These are phyloP conservation scores for Acyrthosiphon pisum DNA, from an alignment of 1,140 invertebrate genomes.

Conservation along the genomic window DNA sequence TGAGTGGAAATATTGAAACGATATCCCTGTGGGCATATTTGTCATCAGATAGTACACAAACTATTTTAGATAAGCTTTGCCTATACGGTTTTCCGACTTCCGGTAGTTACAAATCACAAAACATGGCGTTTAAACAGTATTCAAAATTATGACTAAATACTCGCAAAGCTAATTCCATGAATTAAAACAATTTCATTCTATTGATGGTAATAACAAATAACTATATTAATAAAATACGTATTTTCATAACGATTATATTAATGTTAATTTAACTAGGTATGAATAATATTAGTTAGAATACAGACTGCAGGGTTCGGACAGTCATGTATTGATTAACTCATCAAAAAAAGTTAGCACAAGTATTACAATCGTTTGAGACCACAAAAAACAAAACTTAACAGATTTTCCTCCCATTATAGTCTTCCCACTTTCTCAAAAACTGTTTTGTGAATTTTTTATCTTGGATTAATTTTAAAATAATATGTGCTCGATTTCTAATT, in stretches of 20 bases:
- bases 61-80: slow-evolving; percentile 50
- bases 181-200: background rate
- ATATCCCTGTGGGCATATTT: slow-evolving; percentile 44
- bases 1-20: slow-evolving; percentile 21
- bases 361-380: background rate
- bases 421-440: background rate
- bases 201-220: background rate
- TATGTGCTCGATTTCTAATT: background rate
- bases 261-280: background rate
- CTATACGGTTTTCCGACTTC: slow-evolving; percentile 23
- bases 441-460: background rate
- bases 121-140: background rate
- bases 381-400: background rate
- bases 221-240: background rate
- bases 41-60: slow-evolving; percentile 39
- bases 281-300: background rate
- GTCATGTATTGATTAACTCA: background rate
- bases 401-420: background rate
- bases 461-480: background rate
- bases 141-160: slow-evolving; percentile 39
- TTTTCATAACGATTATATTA: background rate
- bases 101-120: slow-evolving; percentile 48
- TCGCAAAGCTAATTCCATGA: background rate
- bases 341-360: background rate
- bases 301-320: background rate